Evolutionary conservation across 2,888 invertebrate genomes (phyloP).

Genomic region (Andricus curvator): DNA sequence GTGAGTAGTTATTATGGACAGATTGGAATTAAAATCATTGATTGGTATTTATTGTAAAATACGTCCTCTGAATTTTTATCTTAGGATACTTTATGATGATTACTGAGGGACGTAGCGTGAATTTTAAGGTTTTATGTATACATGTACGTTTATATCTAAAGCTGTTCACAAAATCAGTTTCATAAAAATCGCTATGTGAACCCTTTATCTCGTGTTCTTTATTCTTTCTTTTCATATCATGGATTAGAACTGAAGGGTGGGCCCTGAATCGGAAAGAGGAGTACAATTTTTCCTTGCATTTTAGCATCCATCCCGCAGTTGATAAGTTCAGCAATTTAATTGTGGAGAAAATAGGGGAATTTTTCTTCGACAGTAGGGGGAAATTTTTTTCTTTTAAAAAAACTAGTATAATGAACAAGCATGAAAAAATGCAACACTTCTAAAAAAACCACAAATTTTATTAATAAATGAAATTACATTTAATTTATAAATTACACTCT

Average conservation of each 20-base stretch:
- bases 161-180: conserved; percentile 8
- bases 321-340: no score
- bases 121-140: conserved; percentile 26
- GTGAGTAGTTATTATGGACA: background rate
- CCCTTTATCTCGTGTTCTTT: conserved; percentile 7
- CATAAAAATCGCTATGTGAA: conserved; percentile 10
- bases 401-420: no score
- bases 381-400: no score
- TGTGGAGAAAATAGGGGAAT: no score
- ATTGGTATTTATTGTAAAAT: conserved; percentile 30
- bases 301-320: background rate
- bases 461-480: no score
- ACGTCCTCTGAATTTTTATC: conserved; percentile 1
- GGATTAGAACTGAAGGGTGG: background rate
- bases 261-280: no score
- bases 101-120: background rate
- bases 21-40: background rate
- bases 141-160: conserved; percentile 15
- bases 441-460: no score
- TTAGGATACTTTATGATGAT: background rate
- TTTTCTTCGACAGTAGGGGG: no score
- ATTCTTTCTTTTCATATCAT: background rate
- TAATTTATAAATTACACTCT: no score
- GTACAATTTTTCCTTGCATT: background rate
- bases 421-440: no score